phyloP scores from a whole-genome alignment of 1,140 invertebrate genomes.

The Drosophila serrata region DNA sequence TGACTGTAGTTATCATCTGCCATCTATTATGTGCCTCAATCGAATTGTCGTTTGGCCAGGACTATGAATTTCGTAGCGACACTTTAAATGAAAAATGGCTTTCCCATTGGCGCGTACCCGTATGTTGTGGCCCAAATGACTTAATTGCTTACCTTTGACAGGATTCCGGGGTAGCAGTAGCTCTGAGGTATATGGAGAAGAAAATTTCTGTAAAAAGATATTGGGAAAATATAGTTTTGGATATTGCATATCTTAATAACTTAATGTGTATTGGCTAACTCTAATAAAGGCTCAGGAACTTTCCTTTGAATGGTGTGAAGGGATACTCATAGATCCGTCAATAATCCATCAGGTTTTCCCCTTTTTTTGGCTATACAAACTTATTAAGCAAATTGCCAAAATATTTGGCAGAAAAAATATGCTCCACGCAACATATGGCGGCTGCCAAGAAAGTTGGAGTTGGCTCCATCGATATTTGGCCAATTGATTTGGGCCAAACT shows the following conservation, averaged over 20 bases:
- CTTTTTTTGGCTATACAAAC: constrained; percentile 4
- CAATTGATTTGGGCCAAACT: constrained; percentile 68
- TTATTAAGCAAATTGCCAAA: constrained; percentile 52
- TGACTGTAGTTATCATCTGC: constrained; percentile 67
- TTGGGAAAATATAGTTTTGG: too few relatives aligned
- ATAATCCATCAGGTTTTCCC: constrained; percentile 16
- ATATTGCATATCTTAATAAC: not conserved
- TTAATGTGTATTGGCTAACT: not conserved
- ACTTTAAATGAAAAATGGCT: constrained; percentile 47
- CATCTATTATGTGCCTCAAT: constrained; percentile 68
- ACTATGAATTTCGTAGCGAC: constrained; percentile 22
- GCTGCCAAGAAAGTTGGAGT: constrained; percentile 44
- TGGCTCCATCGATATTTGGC: constrained; percentile 49
- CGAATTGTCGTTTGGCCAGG: constrained; percentile 59
- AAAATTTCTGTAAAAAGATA: not conserved
- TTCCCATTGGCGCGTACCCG: constrained; percentile 10
- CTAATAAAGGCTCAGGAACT: not conserved
- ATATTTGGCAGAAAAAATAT: constrained; percentile 31
- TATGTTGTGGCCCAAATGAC: constrained; percentile 31
- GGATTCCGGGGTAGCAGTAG: not conserved
- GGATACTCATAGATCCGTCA: not conserved
- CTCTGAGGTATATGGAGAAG: not conserved
- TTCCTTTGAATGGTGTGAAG: not conserved
- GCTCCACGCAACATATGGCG: constrained; percentile 23
- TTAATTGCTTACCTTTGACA: constrained; percentile 32